Percentiles rank a stretch among this genome's conserved stretches.
Evolutionary conservation across 2,113 vertebrate genomes (phyloP).

Genomic region (Chloropsis cyanopogon): DNA sequence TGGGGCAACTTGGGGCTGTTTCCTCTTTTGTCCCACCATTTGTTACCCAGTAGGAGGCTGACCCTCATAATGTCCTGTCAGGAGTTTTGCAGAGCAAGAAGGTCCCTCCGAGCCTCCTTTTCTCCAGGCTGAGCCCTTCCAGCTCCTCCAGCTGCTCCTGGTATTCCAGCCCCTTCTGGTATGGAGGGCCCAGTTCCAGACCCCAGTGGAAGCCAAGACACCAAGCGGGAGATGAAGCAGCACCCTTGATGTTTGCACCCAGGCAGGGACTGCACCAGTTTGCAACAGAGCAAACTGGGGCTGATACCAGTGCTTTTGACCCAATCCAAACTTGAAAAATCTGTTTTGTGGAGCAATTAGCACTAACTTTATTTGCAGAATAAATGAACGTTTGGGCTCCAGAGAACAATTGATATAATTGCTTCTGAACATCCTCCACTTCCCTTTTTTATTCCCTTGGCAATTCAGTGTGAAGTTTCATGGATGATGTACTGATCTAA

Average conservation of each 20-base stretch:
- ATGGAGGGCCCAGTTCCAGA: background rate
- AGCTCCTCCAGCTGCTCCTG: background rate
- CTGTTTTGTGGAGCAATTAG: background rate
- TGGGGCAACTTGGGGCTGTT: background rate
- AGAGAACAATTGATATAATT: background rate
- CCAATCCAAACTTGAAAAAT: background rate
- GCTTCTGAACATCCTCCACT: background rate
- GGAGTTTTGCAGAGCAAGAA: background rate
- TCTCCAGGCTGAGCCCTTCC: background rate
- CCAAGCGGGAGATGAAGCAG: background rate
- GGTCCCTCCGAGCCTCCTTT: background rate
- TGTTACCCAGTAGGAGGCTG: background rate
- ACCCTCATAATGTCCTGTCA: accelerated
- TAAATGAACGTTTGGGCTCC: background rate
- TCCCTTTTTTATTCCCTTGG: background rate
- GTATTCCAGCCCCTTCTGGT: background rate
- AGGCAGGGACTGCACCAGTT: background rate
- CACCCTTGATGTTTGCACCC: accelerated
- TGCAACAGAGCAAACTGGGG: background rate
- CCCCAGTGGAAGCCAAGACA: background rate
- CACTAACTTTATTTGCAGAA: background rate
- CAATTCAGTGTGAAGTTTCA: background rate
- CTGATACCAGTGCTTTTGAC: background rate
- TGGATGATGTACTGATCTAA: background rate
- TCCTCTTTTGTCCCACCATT: background rate